phyloP scores from a whole-genome alignment of 2,113 vertebrate species.

The Glaucidium brasilianum region DNA sequence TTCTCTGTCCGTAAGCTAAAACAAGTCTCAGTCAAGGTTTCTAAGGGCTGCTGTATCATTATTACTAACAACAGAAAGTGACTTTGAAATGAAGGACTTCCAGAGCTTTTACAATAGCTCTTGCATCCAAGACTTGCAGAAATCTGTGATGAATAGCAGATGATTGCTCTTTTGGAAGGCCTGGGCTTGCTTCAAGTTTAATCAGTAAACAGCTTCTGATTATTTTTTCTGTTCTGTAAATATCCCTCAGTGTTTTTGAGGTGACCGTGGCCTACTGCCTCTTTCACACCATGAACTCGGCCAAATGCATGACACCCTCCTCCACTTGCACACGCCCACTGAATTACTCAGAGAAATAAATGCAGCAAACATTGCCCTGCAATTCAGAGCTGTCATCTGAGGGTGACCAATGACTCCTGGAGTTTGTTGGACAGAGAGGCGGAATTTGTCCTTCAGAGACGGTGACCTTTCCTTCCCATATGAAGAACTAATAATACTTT shows the following conservation, averaged over 20 bases:
- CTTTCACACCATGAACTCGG: neutral
- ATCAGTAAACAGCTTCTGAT: constrained; percentile 66
- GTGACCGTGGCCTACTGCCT: constrained; percentile 52
- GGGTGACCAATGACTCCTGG: constrained; percentile 49
- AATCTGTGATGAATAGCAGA: constrained; percentile 64
- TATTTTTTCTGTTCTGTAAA: constrained; percentile 43
- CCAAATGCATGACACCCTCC: neutral
- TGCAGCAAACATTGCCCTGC: constrained; percentile 26
- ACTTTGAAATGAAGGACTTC: constrained; percentile 32
- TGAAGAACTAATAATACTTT: neutral
- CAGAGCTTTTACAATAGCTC: constrained; percentile 4
- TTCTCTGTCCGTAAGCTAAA: neutral
- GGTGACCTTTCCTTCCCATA: constrained; percentile 1
- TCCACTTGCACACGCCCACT: neutral
- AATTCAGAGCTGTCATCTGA: constrained; percentile 44
- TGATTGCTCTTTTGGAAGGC: constrained; percentile 65
- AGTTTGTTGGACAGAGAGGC: neutral
- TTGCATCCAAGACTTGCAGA: constrained; percentile 44
- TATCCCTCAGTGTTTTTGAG: constrained; percentile 23
- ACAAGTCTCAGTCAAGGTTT: neutral
- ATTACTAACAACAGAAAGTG: neutral
- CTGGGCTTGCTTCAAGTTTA: constrained; percentile 62
- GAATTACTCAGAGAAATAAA: constrained; percentile 35
- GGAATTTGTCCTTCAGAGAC: constrained; percentile 44
- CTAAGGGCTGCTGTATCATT: neutral